A percentile compares a stretch with the other conserved stretches of the same genome.
Conservation (phyloP, 2,888 invertebrate genomes). For the Pammene aurita region DNA sequence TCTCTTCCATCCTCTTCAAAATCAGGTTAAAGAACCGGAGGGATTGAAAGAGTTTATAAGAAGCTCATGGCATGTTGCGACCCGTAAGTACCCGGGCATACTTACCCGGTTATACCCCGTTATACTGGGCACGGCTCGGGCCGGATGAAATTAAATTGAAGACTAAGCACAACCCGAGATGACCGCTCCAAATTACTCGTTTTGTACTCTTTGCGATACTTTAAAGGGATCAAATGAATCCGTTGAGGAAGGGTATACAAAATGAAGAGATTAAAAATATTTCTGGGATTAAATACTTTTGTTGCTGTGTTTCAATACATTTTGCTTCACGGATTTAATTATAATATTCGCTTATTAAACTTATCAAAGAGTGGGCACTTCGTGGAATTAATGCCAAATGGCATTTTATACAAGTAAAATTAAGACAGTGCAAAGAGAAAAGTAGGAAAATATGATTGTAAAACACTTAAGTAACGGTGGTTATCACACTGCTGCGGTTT, state of each 20-base stretch:
- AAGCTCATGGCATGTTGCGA: constrained; percentile 66
- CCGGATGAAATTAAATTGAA: constrained; percentile 72
- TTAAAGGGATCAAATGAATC: constrained; percentile 48
- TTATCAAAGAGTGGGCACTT: too few relatives aligned
- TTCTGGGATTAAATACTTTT: neutral
- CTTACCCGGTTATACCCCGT: constrained; percentile 22
- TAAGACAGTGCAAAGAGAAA: too few relatives aligned
- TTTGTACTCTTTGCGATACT: constrained; percentile 47
- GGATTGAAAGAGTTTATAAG: constrained; percentile 67
- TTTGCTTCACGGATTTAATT: neutral
- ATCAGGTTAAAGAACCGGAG: constrained; percentile 51
- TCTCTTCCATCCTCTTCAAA: constrained; percentile 47
- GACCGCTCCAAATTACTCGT: constrained; percentile 55
- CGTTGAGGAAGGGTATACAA: constrained; percentile 2
- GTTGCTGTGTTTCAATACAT: neutral
- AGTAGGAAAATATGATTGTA: too few relatives aligned
- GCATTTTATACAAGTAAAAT: too few relatives aligned
- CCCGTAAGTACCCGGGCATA: constrained; percentile 43
- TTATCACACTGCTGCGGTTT: too few relatives aligned
- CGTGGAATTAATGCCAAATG: too few relatives aligned
- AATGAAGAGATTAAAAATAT: constrained; percentile 23
- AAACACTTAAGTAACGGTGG: too few relatives aligned
- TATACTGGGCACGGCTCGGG: constrained; percentile 48
- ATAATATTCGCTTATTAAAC: too few relatives aligned
- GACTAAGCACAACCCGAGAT: constrained; percentile 64